Evolutionary conservation across 2,797 vertebrate species (phyloP).

Genomic region (Lutra lutra): DNA sequence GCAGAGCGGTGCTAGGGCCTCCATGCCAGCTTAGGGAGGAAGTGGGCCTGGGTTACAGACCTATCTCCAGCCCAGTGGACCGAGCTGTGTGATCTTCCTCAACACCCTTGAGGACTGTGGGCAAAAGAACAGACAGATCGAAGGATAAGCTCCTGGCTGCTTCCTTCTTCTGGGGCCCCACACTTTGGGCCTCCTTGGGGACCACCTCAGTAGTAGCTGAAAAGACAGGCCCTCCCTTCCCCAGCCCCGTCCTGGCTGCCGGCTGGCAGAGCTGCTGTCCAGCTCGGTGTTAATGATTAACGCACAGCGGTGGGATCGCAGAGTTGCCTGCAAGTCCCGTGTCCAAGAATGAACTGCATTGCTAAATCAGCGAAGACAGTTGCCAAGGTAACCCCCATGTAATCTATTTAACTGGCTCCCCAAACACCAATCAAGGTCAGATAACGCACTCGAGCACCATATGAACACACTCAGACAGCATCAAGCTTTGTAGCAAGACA

Average conservation of each 20-base stretch:
- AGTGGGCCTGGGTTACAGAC: neutral
- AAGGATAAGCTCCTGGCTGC: neutral
- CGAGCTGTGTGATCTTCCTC: neutral
- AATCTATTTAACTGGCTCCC: slow-evolving; percentile 95
- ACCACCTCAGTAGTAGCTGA: neutral
- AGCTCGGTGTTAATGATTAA: slow-evolving; percentile 95
- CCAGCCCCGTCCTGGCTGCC: slow-evolving; percentile 84
- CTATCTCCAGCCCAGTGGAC: neutral
- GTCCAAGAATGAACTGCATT: slow-evolving; percentile 92
- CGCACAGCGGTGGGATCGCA: slow-evolving; percentile 91
- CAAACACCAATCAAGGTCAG: slow-evolving; percentile 94
- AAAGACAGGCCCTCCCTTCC: neutral
- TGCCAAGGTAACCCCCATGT: slow-evolving; percentile 96
- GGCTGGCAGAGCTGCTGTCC: slow-evolving; percentile 87
- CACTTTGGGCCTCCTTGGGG: neutral
- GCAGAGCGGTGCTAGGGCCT: neutral
- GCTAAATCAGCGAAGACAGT: slow-evolving; percentile 95
- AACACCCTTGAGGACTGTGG: neutral
- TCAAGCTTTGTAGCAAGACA: slow-evolving; percentile 91
- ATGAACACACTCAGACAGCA: slow-evolving; percentile 90
- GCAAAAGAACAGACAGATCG: neutral
- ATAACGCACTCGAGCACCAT: slow-evolving; percentile 90
- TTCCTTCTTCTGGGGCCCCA: neutral
- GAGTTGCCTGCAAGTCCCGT: slow-evolving; percentile 89
- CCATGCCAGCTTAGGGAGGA: neutral